Evolutionary conservation across 2,113 vertebrate species (phyloP).

Genomic region (Apodemus sylvaticus): DNA sequence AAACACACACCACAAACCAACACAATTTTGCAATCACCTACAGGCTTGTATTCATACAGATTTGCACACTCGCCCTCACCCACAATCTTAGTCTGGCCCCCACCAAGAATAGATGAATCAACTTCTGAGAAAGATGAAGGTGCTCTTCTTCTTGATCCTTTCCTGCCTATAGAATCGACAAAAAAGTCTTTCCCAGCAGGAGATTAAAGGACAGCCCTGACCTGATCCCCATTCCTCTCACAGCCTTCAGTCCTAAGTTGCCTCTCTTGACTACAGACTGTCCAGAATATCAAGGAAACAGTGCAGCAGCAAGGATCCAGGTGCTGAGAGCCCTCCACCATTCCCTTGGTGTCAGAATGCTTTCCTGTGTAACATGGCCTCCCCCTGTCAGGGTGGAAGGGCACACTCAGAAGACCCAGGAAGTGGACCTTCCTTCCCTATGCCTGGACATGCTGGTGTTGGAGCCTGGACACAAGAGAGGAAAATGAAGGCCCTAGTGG

Average conservation of each 20-base stretch:
- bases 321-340: background rate
- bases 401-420: background rate
- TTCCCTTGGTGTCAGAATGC: background rate
- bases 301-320: background rate
- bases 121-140: background rate
- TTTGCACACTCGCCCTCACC: background rate
- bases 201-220: background rate
- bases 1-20: background rate
- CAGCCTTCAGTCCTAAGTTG: background rate
- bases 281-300: background rate
- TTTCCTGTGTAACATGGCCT: background rate
- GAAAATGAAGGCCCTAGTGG: background rate
- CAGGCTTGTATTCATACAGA: background rate
- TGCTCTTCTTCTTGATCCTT: background rate
- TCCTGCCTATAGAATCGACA: slow-evolving; percentile 21
- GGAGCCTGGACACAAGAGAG: background rate
- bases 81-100: background rate
- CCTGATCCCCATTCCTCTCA: slow-evolving; percentile 36
- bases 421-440: background rate
- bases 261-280: background rate
- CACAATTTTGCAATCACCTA: background rate
- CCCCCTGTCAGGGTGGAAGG: background rate
- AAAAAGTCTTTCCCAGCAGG: background rate
- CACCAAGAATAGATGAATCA: background rate
- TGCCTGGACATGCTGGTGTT: background rate